Conservation (phyloP, 2,888 invertebrate genomes). For the Ectemnius cavifrons region DNA sequence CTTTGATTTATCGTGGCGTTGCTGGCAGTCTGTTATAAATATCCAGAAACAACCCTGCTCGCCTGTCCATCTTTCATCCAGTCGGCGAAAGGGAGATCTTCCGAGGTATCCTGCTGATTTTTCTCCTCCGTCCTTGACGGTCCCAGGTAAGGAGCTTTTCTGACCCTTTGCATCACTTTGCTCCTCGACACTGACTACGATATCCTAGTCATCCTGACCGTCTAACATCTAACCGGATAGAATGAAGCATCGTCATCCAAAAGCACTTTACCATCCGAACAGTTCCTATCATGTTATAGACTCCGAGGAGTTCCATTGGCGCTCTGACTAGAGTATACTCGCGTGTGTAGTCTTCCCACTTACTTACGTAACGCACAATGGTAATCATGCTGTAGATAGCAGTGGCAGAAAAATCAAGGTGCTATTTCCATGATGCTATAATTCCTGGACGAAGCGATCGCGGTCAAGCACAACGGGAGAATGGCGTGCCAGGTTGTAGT, state of each 20-base stretch:
- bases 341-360: neutral
- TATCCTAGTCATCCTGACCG: no score
- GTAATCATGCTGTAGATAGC: neutral
- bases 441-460: conserved; percentile 8
- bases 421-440: conserved; percentile 32
- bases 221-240: no score
- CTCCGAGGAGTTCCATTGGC: no score
- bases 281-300: no score
- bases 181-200: neutral
- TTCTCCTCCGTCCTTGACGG: conserved; percentile 45
- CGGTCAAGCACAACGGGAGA: conserved; percentile 12
- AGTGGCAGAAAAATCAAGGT: neutral
- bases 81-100: conserved; percentile 42
- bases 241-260: no score
- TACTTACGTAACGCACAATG: conserved; percentile 13
- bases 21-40: conserved; percentile 67
- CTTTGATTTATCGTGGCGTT: conserved; percentile 65
- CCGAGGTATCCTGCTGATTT: conserved; percentile 57
- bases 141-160: conserved; percentile 25
- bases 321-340: no score
- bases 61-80: conserved; percentile 49
- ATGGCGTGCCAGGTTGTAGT: conserved; percentile 14
- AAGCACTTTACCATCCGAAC: no score
- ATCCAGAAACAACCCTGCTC: conserved; percentile 58
- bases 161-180: conserved; percentile 3